Evolutionary conservation across 2,113 vertebrate species (phyloP), one percentile per base, ranked within the genome.

Genomic region (Hirundichthys speculiger): DNA sequence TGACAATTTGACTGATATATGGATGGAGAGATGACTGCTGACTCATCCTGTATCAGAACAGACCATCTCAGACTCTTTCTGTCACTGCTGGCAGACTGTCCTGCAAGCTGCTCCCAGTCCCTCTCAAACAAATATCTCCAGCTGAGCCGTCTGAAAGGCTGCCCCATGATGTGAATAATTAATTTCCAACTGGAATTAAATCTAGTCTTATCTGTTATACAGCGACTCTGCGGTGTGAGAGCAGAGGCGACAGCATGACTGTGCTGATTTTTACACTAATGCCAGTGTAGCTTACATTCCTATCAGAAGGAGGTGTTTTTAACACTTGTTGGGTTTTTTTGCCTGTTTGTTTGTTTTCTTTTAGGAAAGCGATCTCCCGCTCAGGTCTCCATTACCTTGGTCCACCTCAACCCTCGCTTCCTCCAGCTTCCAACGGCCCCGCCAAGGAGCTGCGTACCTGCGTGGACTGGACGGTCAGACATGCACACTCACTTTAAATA

Each of bases 361-460:
- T 10, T 86, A 99, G 98, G 94, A 99, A 99, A 88, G 97, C 97
- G n/a, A 98, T 99, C 89, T 98, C 96, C 49, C 94, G 98, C 55
- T 95, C 98, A 21, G 98, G 98, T 69, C 94, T 99, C 55, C 97
- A 99, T 89, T 97, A 99, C 82, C 91, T 99, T 84, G 94, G 94
- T 25, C 96, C 96, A 0, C 92, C 93, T 13, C 95, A 96, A 39
- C 86, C 89, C 41, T 88, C 93, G 64, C 92, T 90, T 86, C 91
- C 94, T 51, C 87, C 94, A 12, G 89, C 95, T 22, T 95, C 93
- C 86, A 98, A 99, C n/a, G 97, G 97, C 76, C 96, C 98, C 49
- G 92, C 91, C 63, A 98, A 96, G 88, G 97, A 98, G 79, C 94
- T 95, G 0, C 94, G 94, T 40, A 94, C 94, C 2, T 88, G 91